These are phyloP conservation scores for Drosophila ustulata DNA, from an alignment of 2,888 invertebrate genomes.

Conservation along the genomic window DNA sequence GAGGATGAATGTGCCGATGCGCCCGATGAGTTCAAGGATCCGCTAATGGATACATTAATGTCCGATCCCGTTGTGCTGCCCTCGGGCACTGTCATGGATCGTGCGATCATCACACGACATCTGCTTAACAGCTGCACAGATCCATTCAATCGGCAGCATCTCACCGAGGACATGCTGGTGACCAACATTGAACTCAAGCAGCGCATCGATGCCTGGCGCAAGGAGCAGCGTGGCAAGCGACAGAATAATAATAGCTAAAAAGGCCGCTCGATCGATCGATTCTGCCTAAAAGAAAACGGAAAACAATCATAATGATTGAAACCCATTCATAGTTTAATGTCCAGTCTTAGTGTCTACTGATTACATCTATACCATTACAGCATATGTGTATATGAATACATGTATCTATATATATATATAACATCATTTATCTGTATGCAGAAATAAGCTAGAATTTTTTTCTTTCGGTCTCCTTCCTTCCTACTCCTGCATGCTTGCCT, in stretches of 20 bases:
- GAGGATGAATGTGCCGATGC: constrained; percentile 98
- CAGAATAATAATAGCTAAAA: constrained; percentile 83
- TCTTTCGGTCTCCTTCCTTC: constrained; percentile 12
- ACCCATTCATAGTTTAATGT: constrained; percentile 66
- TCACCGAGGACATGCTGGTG: constrained; percentile 96
- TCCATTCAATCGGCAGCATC: constrained; percentile 98
- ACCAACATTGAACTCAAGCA: constrained; percentile 95
- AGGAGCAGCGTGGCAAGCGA: constrained; percentile 87
- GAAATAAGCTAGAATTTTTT: constrained; percentile 9
- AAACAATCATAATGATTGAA: constrained; percentile 6
- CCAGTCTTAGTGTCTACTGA: constrained; percentile 72
- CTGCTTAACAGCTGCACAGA: constrained; percentile 98
- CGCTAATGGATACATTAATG: constrained; percentile 99
- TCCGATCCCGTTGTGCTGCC: constrained; percentile 97
- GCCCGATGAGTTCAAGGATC: constrained; percentile 98
- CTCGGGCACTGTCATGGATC: constrained; percentile 96
- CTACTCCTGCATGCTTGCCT: constrained; percentile 1
- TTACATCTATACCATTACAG: constrained; percentile 30
- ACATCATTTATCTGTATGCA: constrained; percentile 11
- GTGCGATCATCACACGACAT: constrained; percentile 96
- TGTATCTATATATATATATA: constrained; percentile 2
- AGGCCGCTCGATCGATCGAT: constrained; percentile 5
- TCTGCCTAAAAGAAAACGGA: constrained; percentile 20
- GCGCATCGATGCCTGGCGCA: constrained; percentile 94
- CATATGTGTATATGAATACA: constrained; percentile 16